Percentiles rank a stretch among this genome's conserved stretches.
phyloP scores from a whole-genome alignment of 2,113 vertebrate species.

The Phylloscopus trochilus region DNA sequence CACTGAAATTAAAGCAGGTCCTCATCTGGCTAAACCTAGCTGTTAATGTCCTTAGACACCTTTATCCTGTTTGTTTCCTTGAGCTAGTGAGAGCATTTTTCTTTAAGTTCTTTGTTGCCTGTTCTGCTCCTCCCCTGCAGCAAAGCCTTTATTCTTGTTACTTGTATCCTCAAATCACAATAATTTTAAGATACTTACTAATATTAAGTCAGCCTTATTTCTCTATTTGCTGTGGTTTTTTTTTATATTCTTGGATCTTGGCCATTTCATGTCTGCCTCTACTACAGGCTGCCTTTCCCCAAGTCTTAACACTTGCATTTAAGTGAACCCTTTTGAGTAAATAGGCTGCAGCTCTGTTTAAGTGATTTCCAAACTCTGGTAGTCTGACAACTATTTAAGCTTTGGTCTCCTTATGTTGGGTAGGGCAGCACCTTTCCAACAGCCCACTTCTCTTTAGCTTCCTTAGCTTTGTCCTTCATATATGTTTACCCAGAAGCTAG shows the following conservation, averaged over 20 bases:
- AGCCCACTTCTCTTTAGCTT: not conserved
- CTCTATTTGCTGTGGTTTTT: not conserved
- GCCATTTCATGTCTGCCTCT: not conserved
- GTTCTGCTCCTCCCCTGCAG: not conserved
- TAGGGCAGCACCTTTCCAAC: not conserved
- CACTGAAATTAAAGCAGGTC: not conserved
- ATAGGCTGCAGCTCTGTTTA: not conserved
- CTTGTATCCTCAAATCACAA: not conserved
- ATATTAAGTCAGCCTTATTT: not conserved
- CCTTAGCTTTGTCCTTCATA: not conserved
- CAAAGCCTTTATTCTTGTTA: not conserved
- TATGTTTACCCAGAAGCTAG: not conserved
- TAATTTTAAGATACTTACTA: not conserved
- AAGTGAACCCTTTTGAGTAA: not conserved
- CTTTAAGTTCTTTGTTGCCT: not conserved
- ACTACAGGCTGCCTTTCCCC: not conserved
- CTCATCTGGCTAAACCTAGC: not conserved
- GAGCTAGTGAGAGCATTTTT: not conserved
- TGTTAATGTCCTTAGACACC: not conserved
- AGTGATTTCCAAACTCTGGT: not conserved
- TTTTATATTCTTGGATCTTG: rapidly evolving
- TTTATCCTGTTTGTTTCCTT: not conserved
- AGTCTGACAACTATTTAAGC: not conserved
- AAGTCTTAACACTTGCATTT: not conserved
- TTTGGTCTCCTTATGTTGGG: not conserved